phyloP scores from a whole-genome alignment of 2,888 invertebrate genomes.

The Leptothorax acervorum region DNA sequence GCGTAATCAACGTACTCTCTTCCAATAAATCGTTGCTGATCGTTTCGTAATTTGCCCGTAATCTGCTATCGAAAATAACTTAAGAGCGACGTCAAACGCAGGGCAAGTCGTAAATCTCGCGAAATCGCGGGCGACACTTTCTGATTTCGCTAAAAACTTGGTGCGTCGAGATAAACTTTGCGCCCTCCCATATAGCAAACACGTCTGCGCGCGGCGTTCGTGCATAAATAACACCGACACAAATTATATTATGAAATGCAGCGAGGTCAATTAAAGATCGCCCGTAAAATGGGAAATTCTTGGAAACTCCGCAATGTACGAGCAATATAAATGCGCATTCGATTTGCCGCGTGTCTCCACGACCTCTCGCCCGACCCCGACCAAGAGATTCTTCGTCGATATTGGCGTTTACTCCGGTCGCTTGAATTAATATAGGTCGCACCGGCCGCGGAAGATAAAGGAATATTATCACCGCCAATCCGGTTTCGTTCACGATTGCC shows the following conservation, averaged over 20 bases:
- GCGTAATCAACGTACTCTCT: background rate
- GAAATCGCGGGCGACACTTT: constrained; percentile 35
- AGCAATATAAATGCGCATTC: constrained; percentile 67
- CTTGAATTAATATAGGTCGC: constrained; percentile 60
- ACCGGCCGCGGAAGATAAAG: constrained; percentile 52
- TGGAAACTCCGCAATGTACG: constrained; percentile 56
- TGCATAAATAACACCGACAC: background rate
- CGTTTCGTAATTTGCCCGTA: constrained; percentile 12
- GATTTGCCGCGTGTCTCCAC: constrained; percentile 51
- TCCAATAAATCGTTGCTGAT: constrained; percentile 1
- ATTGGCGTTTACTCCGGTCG: constrained; percentile 59
- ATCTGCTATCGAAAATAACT: constrained; percentile 21
- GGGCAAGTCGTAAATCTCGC: constrained; percentile 24
- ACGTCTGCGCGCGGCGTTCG: background rate
- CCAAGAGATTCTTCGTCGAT: constrained; percentile 58
- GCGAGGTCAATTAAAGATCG: constrained; percentile 66
- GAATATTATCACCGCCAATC: constrained; percentile 47
- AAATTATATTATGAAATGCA: constrained; percentile 51
- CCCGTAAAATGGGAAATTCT: constrained; percentile 53
- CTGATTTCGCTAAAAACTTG: constrained; percentile 15
- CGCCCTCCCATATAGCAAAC: background rate
- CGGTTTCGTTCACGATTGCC: constrained; percentile 35
- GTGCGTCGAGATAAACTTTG: constrained; percentile 34
- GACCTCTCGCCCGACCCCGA: background rate
- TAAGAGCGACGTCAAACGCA: constrained; percentile 13